A percentile compares a stretch with the other conserved stretches of the same genome.
These are phyloP conservation scores for Sitta carolinensis DNA, from an alignment of 2,797 vertebrate species.

Conservation along the genomic window DNA sequence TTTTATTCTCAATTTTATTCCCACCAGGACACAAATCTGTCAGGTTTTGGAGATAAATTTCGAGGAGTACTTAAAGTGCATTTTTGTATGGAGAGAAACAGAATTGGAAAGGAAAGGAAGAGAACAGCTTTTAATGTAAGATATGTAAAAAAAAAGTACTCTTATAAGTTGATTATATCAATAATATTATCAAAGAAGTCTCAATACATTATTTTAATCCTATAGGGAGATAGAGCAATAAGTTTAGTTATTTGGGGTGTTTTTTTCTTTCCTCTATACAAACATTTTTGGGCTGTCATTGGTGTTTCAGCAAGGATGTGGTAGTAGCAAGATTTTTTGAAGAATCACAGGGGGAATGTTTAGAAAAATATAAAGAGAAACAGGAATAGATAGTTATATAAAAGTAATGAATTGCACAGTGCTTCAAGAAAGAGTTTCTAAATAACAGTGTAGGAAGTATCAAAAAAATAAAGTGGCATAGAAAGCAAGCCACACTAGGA, in stretches of 20 bases:
- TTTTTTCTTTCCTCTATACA: not conserved
- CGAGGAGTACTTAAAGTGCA: not conserved
- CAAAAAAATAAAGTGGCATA: not conserved
- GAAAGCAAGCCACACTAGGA: not conserved
- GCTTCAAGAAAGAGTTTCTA: not conserved
- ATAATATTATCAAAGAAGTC: not conserved
- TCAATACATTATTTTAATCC: not conserved
- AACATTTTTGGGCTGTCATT: not conserved
- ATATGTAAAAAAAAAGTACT: no score
- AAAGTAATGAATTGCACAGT: not conserved
- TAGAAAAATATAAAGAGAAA: not conserved
- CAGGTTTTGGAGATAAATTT: not conserved
- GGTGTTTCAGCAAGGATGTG: not conserved
- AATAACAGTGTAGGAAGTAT: not conserved
- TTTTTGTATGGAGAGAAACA: not conserved
- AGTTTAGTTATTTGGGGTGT: accelerated
- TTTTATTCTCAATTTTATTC: not conserved
- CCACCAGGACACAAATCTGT: not conserved
- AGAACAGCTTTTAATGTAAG: not conserved
- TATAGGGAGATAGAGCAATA: not conserved
- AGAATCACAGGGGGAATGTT: not conserved
- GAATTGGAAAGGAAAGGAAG: not conserved
- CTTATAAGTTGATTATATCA: not conserved
- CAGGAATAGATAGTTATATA: not conserved
- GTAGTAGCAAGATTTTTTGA: not conserved